Evolutionary conservation across 2,113 vertebrate species (phyloP), one percentile per base, ranked within the genome.

Genomic region (Eonycteris spelaea): DNA sequence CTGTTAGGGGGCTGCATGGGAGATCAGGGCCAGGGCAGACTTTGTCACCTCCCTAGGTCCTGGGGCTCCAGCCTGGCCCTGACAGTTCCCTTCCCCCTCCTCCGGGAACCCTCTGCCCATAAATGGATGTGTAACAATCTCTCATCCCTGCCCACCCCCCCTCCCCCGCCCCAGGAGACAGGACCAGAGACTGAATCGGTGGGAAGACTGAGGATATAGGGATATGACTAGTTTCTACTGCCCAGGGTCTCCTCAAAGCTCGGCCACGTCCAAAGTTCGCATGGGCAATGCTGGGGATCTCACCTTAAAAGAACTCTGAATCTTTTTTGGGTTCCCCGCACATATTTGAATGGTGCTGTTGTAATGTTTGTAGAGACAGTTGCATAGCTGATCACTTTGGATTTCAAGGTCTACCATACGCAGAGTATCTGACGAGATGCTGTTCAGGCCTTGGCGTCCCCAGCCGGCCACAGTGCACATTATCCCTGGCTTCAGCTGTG

Each of bases 351-450:
- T 65, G 33, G 0, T 1, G 0, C 0, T 2, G 12, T 78, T 8
- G 7, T 77, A 84, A 15, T 18, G 1, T 40, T 14, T 0, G 18
- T 57, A 71, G 30, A 0, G 1, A 18, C 5, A 8, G 1, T 1
- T 5, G 14, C 78, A 91, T 16, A 18, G 0, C 11, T 68, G 0
- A 0, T 89, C 63, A 1, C 0, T 38, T 26, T 89, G 94, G 15
- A 94, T 45, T 79, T 88, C 26, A 33, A 97, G 71, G 0, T 95
- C 57, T 59, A 48, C 89, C 12, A 86, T 65, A 0, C 59, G 65
- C 8, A 94, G 88, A 35, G 2, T 89, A 0, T 1, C 0, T 19
- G 75, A 0, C 0, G 1, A 1, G 2, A 0, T 1, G 6, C 10
- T 45, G 13, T 26, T 33, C 22, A 19, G 0, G 2, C 1, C 3